Evolutionary conservation across 2,888 invertebrate species (phyloP).

Genomic region (Capitulum mitella): DNA sequence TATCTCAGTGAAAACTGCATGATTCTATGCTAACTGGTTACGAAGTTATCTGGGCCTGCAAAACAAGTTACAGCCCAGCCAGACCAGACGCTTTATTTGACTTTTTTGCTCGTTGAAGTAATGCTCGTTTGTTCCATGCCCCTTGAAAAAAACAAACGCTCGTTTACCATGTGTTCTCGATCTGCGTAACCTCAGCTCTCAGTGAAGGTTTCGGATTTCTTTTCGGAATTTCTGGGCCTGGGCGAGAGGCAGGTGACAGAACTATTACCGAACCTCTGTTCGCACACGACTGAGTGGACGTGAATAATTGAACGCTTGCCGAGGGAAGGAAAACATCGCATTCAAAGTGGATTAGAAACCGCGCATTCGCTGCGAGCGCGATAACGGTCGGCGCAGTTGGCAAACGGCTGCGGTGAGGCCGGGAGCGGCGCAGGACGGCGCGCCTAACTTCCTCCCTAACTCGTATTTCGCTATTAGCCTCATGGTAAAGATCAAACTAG

Average conservation of each 20-base stretch:
- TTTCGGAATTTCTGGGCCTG: no score
- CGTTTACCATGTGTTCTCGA: no score
- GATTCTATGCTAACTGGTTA: no score
- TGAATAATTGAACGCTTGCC: not conserved
- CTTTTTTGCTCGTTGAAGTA: no score
- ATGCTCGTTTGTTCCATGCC: no score
- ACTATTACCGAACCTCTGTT: not conserved
- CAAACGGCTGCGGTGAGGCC: not conserved
- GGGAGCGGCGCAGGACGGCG: not conserved
- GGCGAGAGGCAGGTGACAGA: not conserved
- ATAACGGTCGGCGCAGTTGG: not conserved
- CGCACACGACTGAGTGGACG: not conserved
- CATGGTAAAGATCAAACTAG: slow-evolving; percentile 14
- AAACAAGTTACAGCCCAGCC: no score
- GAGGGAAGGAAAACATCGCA: slow-evolving; percentile 2
- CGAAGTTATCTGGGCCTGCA: no score
- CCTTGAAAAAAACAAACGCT: no score
- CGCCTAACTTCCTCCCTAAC: not conserved
- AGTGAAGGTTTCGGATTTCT: no score
- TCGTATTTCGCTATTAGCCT: slow-evolving; percentile 1
- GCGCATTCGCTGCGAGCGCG: not conserved
- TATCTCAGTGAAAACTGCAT: no score
- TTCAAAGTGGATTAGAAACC: slow-evolving; percentile 17
- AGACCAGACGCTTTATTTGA: no score
- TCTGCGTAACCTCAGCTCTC: no score